Evolutionary conservation across 2,113 vertebrate genomes (phyloP), one percentile per base, ranked within the genome.

Genomic region (Anarhynchus alexandrinus): DNA sequence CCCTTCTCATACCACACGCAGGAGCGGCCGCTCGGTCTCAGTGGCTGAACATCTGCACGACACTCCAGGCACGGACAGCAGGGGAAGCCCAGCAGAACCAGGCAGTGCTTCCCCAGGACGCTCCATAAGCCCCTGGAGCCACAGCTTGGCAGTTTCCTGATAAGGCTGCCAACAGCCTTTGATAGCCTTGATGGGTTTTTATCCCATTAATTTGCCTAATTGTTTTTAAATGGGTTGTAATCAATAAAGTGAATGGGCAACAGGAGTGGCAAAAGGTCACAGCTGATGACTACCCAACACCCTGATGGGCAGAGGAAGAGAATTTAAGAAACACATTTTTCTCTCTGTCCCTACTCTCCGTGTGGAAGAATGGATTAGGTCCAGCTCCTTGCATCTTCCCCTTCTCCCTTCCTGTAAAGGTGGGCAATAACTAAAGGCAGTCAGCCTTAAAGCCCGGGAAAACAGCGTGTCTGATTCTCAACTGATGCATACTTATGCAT

Each of bases 371-470:
- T 54, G 69, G 74, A 93, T 80, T 82, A 90, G 32, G 84, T 91
- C 51, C 91, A 78, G 81, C 78, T 97, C 62, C 30, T 30, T 70
- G 64, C 64, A 78, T 69, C 82, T 85, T 86, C 34, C 38, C 47
- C 18, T 61, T 76, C 86, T 74, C n/a, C 71, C 62, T 76, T 82
- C 78, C 87, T 80, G 42, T 70, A 70, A 82, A 93, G 66, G 81
- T 77, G 59, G 80, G 65, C 64, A 95, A 94, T 79, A 94, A 91
- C 73, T 61, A 66, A 89, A 87, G 58, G 82, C 92, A 95, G 49
- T 52, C 90, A 93, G 69, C 76, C 85, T 86, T 76, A 94, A 88
- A 73, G 36, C 89, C 58, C 93, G 83, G 47, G 42, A 92, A 93
- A 85, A 88, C 8, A 34, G 65, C 11, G 0, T 59, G 65, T 49